Percentiles rank a stretch among this genome's conserved stretches.
These are phyloP conservation scores for Australoheros scitulus DNA, from an alignment of 2,113 vertebrate genomes.

Conservation along the genomic window DNA sequence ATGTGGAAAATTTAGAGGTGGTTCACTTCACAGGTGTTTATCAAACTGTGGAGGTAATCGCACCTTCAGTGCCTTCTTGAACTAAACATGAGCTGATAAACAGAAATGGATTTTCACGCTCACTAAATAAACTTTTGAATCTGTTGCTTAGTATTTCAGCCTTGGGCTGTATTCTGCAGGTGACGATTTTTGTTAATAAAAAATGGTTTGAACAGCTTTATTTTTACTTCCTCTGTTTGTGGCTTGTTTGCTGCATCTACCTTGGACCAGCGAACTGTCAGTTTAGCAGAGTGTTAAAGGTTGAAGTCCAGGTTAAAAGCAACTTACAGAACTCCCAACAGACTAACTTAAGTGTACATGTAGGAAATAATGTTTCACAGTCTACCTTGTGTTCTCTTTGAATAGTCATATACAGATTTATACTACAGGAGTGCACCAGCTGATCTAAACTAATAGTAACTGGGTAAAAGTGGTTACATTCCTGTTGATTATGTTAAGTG, in stretches of 20 bases:
- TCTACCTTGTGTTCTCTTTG: neutral
- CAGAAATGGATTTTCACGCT: neutral
- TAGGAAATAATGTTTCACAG: neutral
- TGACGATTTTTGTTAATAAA: neutral
- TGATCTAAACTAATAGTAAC: neutral
- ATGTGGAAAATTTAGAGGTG: neutral
- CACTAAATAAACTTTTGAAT: neutral
- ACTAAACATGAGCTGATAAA: neutral
- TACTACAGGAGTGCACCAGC: neutral
- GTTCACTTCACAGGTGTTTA: neutral
- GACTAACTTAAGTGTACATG: neutral
- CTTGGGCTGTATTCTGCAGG: neutral
- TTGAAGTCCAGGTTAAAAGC: constrained; percentile 12
- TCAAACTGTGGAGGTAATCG: neutral
- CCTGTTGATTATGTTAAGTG: neutral
- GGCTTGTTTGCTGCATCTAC: neutral
- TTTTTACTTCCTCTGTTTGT: neutral
- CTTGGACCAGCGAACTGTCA: neutral
- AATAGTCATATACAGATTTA: neutral
- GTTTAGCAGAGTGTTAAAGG: constrained; percentile 25
- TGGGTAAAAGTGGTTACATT: neutral
- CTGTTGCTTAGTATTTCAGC: neutral
- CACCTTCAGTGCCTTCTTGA: neutral
- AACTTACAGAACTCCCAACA: neutral
- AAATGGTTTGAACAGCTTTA: neutral